Evolutionary conservation across 2,888 invertebrate genomes (phyloP), one percentile per base, ranked within the genome.

Genomic region (Mesorhabditis spiculigera): DNA sequence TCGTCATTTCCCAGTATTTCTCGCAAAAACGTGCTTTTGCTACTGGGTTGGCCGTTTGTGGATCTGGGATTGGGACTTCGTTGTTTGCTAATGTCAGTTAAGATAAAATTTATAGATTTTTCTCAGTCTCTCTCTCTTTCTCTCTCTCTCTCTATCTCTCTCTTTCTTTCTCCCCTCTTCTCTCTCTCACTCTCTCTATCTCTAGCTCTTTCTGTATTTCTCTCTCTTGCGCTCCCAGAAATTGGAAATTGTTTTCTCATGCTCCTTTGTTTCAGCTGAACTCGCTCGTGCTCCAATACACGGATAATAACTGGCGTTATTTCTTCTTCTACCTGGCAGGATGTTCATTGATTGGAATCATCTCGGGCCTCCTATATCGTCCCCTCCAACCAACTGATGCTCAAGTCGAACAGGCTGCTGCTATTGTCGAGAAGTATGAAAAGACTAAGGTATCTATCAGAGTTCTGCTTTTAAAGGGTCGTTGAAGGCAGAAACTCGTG

Each of bases 1-100:
- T 98, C 68, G 93, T 93, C 86, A 96, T 98, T 45, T 94, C 95
- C 1, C 93, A 93, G 78, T 98, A 97, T 89, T 98, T 98, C 86
- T 95, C 97, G 86, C 92, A 93, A 81, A 91, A 91, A 82, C 90
- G 97, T 71, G 93, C 96, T 44, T 90, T 97, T 80, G 97, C 98
- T 4, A 98, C 84, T 10, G 97, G 95, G 13, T 92, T 95, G 72
- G 94, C 94, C 0, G 94, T 94, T 4, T 94, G 94, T 85, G 97
- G 97, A 4, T 95, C 95, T 0, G 97, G 97, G 13, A 90, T 97
- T 65, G 97, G 97, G 65, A 96, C 95, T 4, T 92, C 95, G 86
- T 87, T 95, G n/a, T 93, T 97, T 86, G 93, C 95, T 4, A 88
- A 74, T 63, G 82, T 82, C 66, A 58, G 68, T 58, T 13, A n/a